Evolutionary conservation across 2,113 vertebrate species (phyloP).

Genomic region (Calonectris borealis): DNA sequence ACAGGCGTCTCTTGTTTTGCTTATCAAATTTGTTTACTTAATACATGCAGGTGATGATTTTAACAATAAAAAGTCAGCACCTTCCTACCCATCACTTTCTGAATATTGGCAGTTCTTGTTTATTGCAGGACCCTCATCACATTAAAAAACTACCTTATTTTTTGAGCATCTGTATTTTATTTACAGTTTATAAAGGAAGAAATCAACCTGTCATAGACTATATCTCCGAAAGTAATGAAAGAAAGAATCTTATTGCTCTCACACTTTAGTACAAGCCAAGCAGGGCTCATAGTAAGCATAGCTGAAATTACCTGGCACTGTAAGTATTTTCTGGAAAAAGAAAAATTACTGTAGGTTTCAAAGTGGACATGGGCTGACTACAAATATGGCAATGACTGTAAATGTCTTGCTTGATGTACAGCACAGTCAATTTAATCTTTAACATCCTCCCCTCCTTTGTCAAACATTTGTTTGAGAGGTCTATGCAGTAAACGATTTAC

Average conservation of each 20-base stretch:
- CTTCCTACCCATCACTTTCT: neutral
- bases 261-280: neutral
- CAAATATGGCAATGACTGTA: conserved; percentile 32
- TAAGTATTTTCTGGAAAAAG: conserved; percentile 51
- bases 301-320: conserved; percentile 2
- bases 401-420: conserved; percentile 32
- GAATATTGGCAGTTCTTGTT: neutral
- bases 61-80: neutral
- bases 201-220: neutral
- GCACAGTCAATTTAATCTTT: conserved; percentile 37
- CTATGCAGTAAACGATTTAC: conserved; percentile 3
- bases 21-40: neutral
- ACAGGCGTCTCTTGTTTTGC: neutral
- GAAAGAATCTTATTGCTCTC: neutral
- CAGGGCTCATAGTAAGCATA: neutral
- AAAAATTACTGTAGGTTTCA: conserved; percentile 44
- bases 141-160: neutral
- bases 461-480: conserved; percentile 45
- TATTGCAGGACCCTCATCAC: neutral
- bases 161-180: neutral
- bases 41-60: neutral
- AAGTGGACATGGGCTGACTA: conserved; percentile 32
- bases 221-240: neutral
- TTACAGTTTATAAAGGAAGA: conserved; percentile 12
- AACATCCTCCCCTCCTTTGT: conserved; percentile 6